Evolutionary conservation across 1,140 invertebrate species (phyloP), one percentile per base, ranked within the genome.

Genomic region (Cydia fagiglandana): DNA sequence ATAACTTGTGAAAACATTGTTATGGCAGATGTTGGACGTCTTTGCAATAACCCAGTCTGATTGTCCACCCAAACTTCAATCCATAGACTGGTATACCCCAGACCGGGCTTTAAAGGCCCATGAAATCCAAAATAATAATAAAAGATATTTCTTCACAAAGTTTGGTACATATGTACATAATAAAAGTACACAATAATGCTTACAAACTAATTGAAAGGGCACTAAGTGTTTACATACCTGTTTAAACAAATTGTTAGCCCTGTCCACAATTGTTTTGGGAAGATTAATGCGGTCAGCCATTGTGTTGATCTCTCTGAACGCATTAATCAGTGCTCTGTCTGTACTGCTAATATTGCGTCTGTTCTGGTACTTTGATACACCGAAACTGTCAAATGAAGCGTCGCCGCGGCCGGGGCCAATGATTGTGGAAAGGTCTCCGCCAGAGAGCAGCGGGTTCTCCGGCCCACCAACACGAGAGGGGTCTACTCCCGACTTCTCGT

Each of bases 271-370:
- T 2, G 97, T 98, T 91, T 97, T 97, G 4, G 99, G 96, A 78
- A 99, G 94, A 94, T 99, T 99, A 73, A 99, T 99, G 41, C 99
- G 94, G 91, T 99, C 99, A 1, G 98, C 98, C 99, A 99, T 99
- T 68, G 96, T 97, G 84, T 95, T 97, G 70, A 99, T 99, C 94
- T 99, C 98, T 92, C 97, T 95, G 90, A 99, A 99, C 24, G 98
- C 98, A 94, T 98, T 99, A 10, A 98, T 96, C 24, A 99, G 93
- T 4, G 99, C 96, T 93, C 99, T 94, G 87, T 99, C 99, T 50
- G 97, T 98, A 91, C 97, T 98, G 87, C 96, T 98, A 94, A 98
- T 97, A 90, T 97, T 97, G 84, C 97, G 95, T 84, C 98, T 95
- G 93, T 99, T 99, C 89, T 98, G 97, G 93, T 99, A 99, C 91